Conservation (phyloP, 2,113 vertebrate species). For the Gymnarchus niloticus region DNA sequence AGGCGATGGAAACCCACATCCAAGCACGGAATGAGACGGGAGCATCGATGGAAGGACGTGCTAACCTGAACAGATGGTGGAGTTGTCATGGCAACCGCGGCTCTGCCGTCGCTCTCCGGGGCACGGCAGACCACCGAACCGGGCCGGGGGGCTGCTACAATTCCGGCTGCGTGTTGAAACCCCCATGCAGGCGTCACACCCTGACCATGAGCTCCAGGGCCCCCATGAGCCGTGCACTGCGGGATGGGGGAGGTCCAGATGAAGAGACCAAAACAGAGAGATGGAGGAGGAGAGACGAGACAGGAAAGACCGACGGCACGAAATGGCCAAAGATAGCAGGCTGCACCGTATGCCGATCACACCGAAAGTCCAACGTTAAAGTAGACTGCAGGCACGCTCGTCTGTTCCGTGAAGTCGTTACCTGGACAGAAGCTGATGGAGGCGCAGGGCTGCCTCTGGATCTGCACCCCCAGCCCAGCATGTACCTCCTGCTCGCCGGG, state of each 20-base stretch:
- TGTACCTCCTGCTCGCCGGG: conserved; percentile 56
- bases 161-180: conserved; percentile 57
- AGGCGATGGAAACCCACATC: too few species aligned
- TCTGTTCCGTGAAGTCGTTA: conserved; percentile 27
- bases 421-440: conserved; percentile 68
- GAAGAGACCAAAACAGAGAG: background rate
- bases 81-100: conserved; percentile 62
- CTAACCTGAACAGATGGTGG: conserved; percentile 67
- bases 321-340: background rate
- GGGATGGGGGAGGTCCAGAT: background rate
- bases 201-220: conserved; percentile 69
- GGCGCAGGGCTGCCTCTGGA: conserved; percentile 67
- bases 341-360: too few species aligned
- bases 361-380: background rate
- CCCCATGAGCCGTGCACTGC: conserved; percentile 75
- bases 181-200: conserved; percentile 63
- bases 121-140: conserved; percentile 72
- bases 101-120: conserved; percentile 64
- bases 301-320: background rate
- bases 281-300: conserved; percentile 3
- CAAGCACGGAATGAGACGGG: background rate
- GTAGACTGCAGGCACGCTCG: background rate
- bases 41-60: background rate
- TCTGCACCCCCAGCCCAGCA: conserved; percentile 57
- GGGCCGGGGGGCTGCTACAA: conserved; percentile 66